These are phyloP conservation scores for Mirza zaza DNA, from an alignment of 2,113 vertebrate genomes.

Conservation along the genomic window DNA sequence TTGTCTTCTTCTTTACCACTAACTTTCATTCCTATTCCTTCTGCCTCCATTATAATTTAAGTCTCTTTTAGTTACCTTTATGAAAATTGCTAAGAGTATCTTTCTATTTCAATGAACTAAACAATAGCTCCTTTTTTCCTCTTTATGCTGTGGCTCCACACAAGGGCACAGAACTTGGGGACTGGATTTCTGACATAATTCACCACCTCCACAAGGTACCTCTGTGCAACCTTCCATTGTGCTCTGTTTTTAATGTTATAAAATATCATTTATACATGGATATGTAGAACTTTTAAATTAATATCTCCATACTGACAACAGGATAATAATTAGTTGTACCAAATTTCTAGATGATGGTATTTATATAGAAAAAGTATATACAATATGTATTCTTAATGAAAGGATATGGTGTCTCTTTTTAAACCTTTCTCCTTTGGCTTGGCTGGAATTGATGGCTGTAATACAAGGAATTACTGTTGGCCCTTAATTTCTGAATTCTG, in stretches of 20 bases:
- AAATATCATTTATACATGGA: not conserved
- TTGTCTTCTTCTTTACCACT: not conserved
- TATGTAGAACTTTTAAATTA: not conserved
- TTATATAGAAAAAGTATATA: not conserved
- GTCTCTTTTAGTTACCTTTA: not conserved
- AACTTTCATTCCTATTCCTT: not conserved
- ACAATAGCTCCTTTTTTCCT: not conserved
- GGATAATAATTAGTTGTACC: not conserved
- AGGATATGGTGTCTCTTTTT: not conserved
- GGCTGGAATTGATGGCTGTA: not conserved
- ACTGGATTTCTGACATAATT: not conserved
- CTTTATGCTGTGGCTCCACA: not conserved
- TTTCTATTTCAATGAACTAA: not conserved
- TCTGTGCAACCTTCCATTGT: not conserved
- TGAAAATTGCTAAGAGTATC: not conserved
- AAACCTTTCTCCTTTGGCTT: not conserved
- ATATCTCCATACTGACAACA: not conserved
- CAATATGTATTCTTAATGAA: not conserved
- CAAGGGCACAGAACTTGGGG: accelerated
- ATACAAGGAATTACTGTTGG: not conserved
- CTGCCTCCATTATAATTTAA: not conserved
- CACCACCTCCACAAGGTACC: accelerated
- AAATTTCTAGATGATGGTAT: not conserved
- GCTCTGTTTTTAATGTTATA: not conserved
- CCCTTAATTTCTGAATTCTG: not conserved